These are phyloP conservation scores for Aplysina aerophoba DNA, from an alignment of 37 sponge, comb jelly and placozoan genomes.

Conservation along the genomic window DNA sequence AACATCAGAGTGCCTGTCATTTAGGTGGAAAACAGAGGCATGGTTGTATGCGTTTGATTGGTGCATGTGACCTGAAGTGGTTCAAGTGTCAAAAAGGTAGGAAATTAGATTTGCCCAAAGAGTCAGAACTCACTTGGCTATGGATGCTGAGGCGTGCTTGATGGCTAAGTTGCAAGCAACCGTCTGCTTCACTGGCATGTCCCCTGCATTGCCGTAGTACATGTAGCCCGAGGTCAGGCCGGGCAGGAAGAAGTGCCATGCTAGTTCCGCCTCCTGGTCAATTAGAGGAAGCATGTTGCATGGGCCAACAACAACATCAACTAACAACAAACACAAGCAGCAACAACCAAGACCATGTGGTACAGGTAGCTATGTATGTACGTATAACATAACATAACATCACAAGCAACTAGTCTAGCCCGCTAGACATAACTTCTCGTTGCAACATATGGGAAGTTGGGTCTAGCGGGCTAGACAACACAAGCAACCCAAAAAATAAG, in stretches of 20 bases:
- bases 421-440: too few species aligned
- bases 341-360: not conserved
- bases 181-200: conserved; percentile 80
- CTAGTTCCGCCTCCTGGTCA: conserved; percentile 61
- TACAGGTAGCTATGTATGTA: too few species aligned
- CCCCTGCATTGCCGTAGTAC: conserved; percentile 59
- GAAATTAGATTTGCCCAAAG: too few species aligned
- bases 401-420: too few species aligned
- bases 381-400: too few species aligned
- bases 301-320: not conserved
- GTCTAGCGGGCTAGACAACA: too few species aligned
- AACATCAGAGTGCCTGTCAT: not conserved
- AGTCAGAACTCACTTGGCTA: conserved; percentile 32
- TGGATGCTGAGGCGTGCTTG: conserved; percentile 33
- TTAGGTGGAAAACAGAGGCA: too few species aligned
- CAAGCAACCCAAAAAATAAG: too few species aligned
- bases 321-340: not conserved
- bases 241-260: conserved; percentile 74
- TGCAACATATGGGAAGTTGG: too few species aligned
- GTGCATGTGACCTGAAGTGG: not conserved
- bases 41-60: not conserved
- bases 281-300: not conserved
- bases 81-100: too few species aligned
- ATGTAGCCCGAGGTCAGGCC: conserved; percentile 69
- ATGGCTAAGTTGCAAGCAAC: conserved; percentile 62